Evolutionary conservation across 1,140 invertebrate genomes (phyloP).

Genomic region (Helicoverpa zea): DNA sequence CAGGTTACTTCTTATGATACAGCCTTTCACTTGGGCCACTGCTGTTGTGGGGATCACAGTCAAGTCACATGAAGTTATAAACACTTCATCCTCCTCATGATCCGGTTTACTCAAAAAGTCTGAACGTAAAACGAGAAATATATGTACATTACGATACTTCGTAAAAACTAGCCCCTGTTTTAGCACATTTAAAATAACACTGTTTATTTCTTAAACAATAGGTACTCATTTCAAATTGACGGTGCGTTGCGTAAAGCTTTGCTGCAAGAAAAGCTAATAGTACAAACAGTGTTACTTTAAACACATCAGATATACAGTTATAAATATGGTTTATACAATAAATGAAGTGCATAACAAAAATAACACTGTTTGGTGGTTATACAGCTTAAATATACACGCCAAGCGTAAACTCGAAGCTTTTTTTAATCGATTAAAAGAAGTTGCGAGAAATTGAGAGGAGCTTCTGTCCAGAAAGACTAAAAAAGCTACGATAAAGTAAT

Average conservation of each 20-base stretch:
- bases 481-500: not conserved
- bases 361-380: conserved; percentile 67
- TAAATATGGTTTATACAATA: not conserved
- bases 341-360: conserved; percentile 45
- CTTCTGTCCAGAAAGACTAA: not conserved
- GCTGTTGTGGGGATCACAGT: conserved; percentile 60
- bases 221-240: conserved; percentile 53
- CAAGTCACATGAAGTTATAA: conserved; percentile 73
- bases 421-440: no score
- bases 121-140: conserved; percentile 32
- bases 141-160: not conserved
- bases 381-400: not conserved
- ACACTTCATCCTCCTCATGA: conserved; percentile 70
- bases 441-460: no score
- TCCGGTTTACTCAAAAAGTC: conserved; percentile 57
- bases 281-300: conserved; percentile 72
- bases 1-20: conserved; percentile 66
- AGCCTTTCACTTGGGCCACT: conserved; percentile 66
- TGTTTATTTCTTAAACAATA: conserved; percentile 51
- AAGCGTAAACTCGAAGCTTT: not conserved
- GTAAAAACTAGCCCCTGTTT: conserved; percentile 21
- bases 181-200: conserved; percentile 68
- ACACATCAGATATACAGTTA: conserved; percentile 12
- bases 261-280: conserved; percentile 53
- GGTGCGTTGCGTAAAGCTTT: conserved; percentile 67